These are phyloP conservation scores for Neotoma lepida DNA, from an alignment of 2,113 vertebrate genomes.

Conservation along the genomic window DNA sequence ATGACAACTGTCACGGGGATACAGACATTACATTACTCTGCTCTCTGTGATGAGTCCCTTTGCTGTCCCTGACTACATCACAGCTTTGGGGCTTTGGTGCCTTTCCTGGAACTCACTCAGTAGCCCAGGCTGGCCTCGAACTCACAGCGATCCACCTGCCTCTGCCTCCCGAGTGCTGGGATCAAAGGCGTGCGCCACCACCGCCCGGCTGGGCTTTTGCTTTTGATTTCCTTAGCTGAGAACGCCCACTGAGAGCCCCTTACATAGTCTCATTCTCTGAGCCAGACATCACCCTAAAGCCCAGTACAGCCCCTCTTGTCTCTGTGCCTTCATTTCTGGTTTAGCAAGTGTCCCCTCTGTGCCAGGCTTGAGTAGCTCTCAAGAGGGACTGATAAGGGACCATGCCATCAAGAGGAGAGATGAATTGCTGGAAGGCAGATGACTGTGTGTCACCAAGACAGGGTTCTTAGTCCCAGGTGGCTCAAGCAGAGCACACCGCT, in stretches of 20 bases:
- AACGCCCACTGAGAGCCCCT: background rate
- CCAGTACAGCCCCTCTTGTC: background rate
- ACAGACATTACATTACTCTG: background rate
- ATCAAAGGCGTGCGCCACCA: too few relatives aligned
- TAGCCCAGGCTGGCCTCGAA: too few relatives aligned
- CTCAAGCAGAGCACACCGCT: background rate
- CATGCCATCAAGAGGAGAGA: background rate
- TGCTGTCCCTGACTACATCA: background rate
- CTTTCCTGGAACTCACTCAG: too few relatives aligned
- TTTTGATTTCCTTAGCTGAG: background rate
- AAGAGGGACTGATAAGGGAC: background rate
- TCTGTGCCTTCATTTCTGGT: background rate
- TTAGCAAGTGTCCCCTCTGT: background rate
- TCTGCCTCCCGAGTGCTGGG: too few relatives aligned
- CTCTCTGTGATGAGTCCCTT: background rate
- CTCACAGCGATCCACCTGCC: too few relatives aligned
- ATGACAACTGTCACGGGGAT: fast-evolving
- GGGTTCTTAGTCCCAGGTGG: background rate
- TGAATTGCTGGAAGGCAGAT: background rate
- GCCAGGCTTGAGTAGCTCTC: background rate
- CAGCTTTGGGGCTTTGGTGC: background rate
- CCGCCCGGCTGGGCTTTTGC: too few relatives aligned
- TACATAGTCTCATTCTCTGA: background rate
- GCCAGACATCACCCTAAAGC: background rate
- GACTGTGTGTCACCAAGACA: background rate